phyloP scores from a whole-genome alignment of 1,140 invertebrate genomes.

The Drosophila nasuta region DNA sequence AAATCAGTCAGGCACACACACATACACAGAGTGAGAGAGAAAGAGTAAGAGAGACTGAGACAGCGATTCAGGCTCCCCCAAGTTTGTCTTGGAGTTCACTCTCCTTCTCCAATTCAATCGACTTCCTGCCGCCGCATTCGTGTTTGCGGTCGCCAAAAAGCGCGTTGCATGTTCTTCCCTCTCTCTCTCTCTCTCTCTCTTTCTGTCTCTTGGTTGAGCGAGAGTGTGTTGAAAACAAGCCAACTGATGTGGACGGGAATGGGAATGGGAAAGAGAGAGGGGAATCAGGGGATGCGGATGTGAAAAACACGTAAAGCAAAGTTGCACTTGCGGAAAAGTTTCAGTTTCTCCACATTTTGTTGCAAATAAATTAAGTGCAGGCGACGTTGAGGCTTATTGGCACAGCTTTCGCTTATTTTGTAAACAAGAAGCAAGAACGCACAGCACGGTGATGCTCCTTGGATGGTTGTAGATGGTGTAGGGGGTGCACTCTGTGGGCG shows the following conservation, averaged over 20 bases:
- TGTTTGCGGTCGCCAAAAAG: slow-evolving; percentile 72
- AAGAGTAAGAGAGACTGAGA: background rate
- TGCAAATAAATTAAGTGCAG: slow-evolving; percentile 81
- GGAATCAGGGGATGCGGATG: slow-evolving; percentile 17
- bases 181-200: background rate
- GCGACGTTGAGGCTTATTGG: slow-evolving; percentile 79
- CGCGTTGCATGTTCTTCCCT: slow-evolving; percentile 34
- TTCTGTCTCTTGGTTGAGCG: background rate
- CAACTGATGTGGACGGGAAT: slow-evolving; percentile 56
- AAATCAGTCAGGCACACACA: slow-evolving; percentile 35
- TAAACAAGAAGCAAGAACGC: slow-evolving; percentile 53
- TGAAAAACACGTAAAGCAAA: slow-evolving; percentile 68
- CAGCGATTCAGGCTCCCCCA: slow-evolving; percentile 18
- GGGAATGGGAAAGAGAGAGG: slow-evolving; percentile 7
- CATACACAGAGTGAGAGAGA: background rate
- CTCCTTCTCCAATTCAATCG: slow-evolving; percentile 35
- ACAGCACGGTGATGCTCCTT: background rate
- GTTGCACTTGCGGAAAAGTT: slow-evolving; percentile 78
- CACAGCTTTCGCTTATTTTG: slow-evolving; percentile 77
- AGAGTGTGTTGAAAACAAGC: slow-evolving; percentile 64
- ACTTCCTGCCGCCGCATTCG: slow-evolving; percentile 49
- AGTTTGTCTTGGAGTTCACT: background rate
- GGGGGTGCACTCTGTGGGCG: background rate
- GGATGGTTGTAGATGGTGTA: background rate
- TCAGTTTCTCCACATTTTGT: slow-evolving; percentile 64